Base-by-base conservation (phyloP, 2,797 vertebrate species). In the Silurus lanzhouensis region DNA sequence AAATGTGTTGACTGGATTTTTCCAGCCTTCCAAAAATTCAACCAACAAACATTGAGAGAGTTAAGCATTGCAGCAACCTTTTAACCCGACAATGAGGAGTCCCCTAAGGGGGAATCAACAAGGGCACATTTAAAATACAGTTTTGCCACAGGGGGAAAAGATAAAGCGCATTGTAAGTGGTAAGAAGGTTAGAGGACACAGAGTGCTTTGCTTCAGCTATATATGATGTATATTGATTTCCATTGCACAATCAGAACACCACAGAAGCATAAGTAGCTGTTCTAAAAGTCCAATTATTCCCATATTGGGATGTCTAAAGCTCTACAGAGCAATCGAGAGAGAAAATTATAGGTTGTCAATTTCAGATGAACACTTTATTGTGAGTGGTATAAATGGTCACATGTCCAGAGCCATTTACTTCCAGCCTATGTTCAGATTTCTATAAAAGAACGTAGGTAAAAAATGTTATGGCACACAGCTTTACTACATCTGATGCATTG, bases 311-410 rank as follows among this genome's bases (percentile, higher is more conserved):
- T 48, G 38, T 64, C 22, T 64, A 79, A 78, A 78, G 57, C 27
- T 25, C n/a, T 55, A 55, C 57, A 76, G 25, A 76, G 52, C 25
- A 63, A 79, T 46, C 60, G 17, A 63, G 63, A 79, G 77, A 79
- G 77, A 79, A 15, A 79, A 64, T 79, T 46, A 63, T n/a, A 80
- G 38, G 12, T 46, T 64, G 77, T 80, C 38, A n/a, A 25, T 25
- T 25, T 77, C 60, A n/a, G 22, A 66, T 25, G 61, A 64, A 17
- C 38, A 25, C 10, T 64, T 25, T 48, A 64, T 27, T 44, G 57
- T 17, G 17, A 10, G 6, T 10, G 72, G 14, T 76, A 19, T 76
- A 57, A 57, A 31, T 9, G 52, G 25, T 20, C 27, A 58, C 27
- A 77, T 38, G 19, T 20, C 57, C 57, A 60, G 17, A 20, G 27